phyloP scores from a whole-genome alignment of 2,888 invertebrate species.

The Zhengitettix transpicula region DNA sequence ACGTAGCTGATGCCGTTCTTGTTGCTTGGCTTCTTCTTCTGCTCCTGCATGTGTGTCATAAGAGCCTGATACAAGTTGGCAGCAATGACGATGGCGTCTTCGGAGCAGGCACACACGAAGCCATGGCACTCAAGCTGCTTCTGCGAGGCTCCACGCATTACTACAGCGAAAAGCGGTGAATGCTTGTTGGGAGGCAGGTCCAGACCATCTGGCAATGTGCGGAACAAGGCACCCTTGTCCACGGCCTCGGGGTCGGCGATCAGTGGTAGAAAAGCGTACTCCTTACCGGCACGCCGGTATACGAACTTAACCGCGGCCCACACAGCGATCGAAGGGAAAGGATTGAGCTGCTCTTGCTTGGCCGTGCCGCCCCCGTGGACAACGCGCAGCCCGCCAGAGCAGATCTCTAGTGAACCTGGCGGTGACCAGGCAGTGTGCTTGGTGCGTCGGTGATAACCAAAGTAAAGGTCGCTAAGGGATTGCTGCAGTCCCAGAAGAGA shows the following conservation, averaged over 20 bases:
- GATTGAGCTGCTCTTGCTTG: conserved; percentile 37
- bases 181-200: conserved; percentile 30
- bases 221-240: conserved; percentile 53
- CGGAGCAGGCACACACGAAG: conserved; percentile 74
- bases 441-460: conserved; percentile 11
- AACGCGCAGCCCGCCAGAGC: conserved; percentile 53
- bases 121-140: conserved; percentile 79
- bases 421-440: background rate
- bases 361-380: conserved; percentile 26
- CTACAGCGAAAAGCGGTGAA: conserved; percentile 76
- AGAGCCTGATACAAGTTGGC: conserved; percentile 80
- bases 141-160: conserved; percentile 62
- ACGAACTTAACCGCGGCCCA: conserved; percentile 85
- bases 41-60: conserved; percentile 54
- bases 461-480: conserved; percentile 58
- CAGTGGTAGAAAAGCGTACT: conserved; percentile 68
- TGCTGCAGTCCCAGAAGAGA: conserved; percentile 68
- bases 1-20: conserved; percentile 57
- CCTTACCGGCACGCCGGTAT: conserved; percentile 36
- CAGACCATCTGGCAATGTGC: conserved; percentile 25
- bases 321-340: conserved; percentile 80
- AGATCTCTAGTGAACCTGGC: conserved; percentile 37
- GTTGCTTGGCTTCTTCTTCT: conserved; percentile 3
- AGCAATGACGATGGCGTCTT: conserved; percentile 82
- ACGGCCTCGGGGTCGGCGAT: conserved; percentile 67